Conservation (phyloP, 2,888 invertebrate genomes). For the Buathra laborator region DNA sequence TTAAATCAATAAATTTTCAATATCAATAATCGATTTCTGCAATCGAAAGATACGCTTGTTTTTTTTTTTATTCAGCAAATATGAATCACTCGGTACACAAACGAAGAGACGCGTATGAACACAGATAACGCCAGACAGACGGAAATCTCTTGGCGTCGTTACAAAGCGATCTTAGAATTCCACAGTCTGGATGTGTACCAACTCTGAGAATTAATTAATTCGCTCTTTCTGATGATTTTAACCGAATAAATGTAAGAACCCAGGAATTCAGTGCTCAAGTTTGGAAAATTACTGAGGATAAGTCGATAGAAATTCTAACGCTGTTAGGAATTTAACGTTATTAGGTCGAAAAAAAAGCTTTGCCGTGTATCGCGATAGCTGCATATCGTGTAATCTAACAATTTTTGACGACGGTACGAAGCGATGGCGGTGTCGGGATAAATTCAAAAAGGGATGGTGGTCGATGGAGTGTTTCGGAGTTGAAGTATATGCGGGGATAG, state of each 20-base stretch:
- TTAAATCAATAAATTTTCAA: background rate
- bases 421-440: constrained; percentile 81
- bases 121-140: constrained; percentile 50
- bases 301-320: constrained; percentile 4
- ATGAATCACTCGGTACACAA: background rate
- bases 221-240: constrained; percentile 21
- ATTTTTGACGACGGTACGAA: constrained; percentile 73
- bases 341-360: constrained; percentile 69
- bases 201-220: constrained; percentile 69
- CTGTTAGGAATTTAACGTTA: constrained; percentile 7
- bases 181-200: constrained; percentile 46
- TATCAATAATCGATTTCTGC: background rate
- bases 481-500: constrained; percentile 59
- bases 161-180: constrained; percentile 67
- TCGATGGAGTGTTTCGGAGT: constrained; percentile 68
- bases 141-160: constrained; percentile 52
- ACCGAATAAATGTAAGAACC: background rate
- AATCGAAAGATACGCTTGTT: background rate
- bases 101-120: background rate
- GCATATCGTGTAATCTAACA: constrained; percentile 37
- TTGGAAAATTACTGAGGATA: background rate
- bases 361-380: constrained; percentile 67
- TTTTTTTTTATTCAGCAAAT: background rate
- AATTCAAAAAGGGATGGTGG: constrained; percentile 76
- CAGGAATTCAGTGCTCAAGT: background rate